Conservation (phyloP, 2,113 vertebrate genomes). For the Murina feae region DNA sequence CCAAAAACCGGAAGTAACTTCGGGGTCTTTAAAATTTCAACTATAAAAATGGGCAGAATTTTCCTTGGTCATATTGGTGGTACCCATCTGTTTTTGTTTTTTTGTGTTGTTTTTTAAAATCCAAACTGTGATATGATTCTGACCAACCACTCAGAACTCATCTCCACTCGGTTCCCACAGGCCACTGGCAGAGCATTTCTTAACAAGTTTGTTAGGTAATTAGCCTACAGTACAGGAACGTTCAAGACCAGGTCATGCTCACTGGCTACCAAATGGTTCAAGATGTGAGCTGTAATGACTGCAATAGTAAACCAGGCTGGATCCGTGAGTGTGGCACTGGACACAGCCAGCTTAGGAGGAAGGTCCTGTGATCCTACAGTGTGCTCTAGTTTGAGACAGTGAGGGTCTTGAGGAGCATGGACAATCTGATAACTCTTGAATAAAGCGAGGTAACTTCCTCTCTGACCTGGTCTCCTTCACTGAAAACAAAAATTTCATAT, state of each 20-base stretch:
- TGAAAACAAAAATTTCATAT: slow-evolving; percentile 83
- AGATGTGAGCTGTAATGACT: slow-evolving; percentile 98
- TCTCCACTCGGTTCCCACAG: slow-evolving; percentile 96
- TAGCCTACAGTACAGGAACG: slow-evolving; percentile 96
- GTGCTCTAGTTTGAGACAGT: slow-evolving; percentile 94
- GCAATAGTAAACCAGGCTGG: slow-evolving; percentile 99
- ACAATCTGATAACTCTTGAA: slow-evolving; percentile 93
- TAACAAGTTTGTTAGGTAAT: slow-evolving; percentile 95
- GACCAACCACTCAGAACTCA: slow-evolving; percentile 96
- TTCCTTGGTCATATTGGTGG: slow-evolving; percentile 98
- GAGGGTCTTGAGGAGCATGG: slow-evolving; percentile 94
- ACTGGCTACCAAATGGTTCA: slow-evolving; percentile 97
- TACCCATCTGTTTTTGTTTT: slow-evolving; percentile 87
- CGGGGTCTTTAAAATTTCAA: slow-evolving; percentile 60
- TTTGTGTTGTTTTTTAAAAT: slow-evolving; percentile 78
- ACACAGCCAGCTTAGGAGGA: slow-evolving; percentile 98
- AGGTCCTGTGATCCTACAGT: slow-evolving; percentile 95
- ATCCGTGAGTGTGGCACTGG: slow-evolving; percentile 98
- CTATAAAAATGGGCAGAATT: slow-evolving; percentile 91
- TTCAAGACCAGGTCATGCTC: slow-evolving; percentile 97
- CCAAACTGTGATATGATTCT: slow-evolving; percentile 97
- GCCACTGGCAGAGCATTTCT: slow-evolving; percentile 96
- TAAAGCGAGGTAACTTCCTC: slow-evolving; percentile 43
- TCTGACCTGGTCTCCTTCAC: slow-evolving; percentile 75
- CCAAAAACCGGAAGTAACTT: background rate